Base-by-base conservation (phyloP, 2,113 vertebrate genomes). In the Syrmaticus mikado region DNA sequence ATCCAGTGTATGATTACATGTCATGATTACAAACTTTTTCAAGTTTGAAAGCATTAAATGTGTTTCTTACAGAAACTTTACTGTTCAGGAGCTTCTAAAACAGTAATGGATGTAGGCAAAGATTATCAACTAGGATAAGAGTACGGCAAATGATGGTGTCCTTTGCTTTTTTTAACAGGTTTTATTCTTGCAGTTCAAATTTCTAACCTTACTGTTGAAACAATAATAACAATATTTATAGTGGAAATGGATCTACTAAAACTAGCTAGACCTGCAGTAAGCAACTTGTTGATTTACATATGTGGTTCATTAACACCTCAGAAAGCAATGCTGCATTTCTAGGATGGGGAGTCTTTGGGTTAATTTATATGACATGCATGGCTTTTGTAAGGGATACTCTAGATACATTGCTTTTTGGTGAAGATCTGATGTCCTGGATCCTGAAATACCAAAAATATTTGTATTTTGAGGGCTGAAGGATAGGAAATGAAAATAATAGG, bases 271-370 rank as follows among this genome's bases (percentile, higher is more conserved):
- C 32, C 66, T 89, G 25, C 55, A 58, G 41, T 43, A 81, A 7
- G 32, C 13, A 58, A 16, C 11, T 15, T 89, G 34, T 57, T 57
- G 30, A 8, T 65, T 43, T 67, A 2, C 13, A 3, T 0, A 0
- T 52, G 28, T 58, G 48, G 28, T 43, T 87, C 27, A 14, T 12
- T 30, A 22, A 55, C 30, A 18, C 30, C 40, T 32, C 38, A 24
- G 27, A 76, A 89, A 76, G 27, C 20, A 82, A 21, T 38, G 60
- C 24, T 82, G 30, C 5, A 0, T 73, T 85, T 87, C 84, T 60
- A 50, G 46, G 4, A 7, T 82, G 17, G 2, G 6, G 19, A 55
- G 6, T 74, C 25, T 72, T 36, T 78, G 10, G 55, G 41, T 90
- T 73, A 22, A 48, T 38, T 68, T 67, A 22, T 30, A 10, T n/a